Base-by-base conservation (phyloP, 2,888 invertebrate species). In the Spisula solida region DNA sequence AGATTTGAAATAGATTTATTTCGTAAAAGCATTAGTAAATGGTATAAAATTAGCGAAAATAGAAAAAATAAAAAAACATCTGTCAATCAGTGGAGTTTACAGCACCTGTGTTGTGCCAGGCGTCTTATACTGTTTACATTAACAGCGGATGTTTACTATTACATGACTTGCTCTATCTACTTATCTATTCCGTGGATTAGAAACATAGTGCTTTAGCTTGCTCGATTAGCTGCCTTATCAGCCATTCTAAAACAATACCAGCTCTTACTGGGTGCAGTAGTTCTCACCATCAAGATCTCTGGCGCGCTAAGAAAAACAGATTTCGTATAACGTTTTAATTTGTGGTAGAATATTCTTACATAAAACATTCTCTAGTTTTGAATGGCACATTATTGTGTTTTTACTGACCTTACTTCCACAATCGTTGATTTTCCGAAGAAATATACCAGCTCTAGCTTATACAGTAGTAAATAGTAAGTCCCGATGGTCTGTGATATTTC, bases 101-200 rank as follows among this genome's bases (percentile, higher is more conserved):
- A 70, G 70, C 83, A 83, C 83, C 83, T 83, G 66, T 70, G 66
- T 83, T 70, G 29, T 70, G 70, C 14, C 66, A 84, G 78, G 16
- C 31, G 1, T 75, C 56, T 41, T 18, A 2, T 14, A 47, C 20
- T 85, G 80, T 85, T 79, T 85, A 85, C 75, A 56, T 85, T 66
- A 51, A 25, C 84, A 20, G 12, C 85, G 85, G 60, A 85, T 80
- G 85, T 85, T 85, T 85, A 41, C 60, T n/a, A 80, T 80, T 56
- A 41, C 55, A 16, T 78, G 25, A 60, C 56, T 79, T 14, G 31
- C 47, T 79, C 80, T 18, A 31, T 80, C 79, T 80, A 75, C n/a
- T 75, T 75, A 75, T 85, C 56, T 85, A 34, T 78, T 48, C 34
- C 56, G n/a, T 14, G 48, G 60, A 85, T 47, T 60, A 29, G n/a